These are phyloP conservation scores for Oostethus manadensis DNA, from an alignment of 2,113 vertebrate species.

Conservation along the genomic window DNA sequence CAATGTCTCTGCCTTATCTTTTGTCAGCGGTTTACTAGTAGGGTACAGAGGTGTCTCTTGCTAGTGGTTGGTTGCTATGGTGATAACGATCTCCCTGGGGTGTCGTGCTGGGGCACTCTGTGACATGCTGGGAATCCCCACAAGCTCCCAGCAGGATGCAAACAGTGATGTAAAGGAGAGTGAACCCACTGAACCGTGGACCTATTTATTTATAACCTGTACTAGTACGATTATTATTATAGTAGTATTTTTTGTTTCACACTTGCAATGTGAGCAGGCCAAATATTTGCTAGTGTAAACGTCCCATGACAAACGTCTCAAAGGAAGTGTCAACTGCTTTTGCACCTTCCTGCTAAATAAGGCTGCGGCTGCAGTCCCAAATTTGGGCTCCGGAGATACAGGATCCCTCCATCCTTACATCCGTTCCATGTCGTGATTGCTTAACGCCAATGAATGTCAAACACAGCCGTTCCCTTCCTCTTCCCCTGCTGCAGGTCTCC, in stretches of 20 bases:
- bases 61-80: constrained; percentile 49
- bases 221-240: not conserved
- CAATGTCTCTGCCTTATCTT: not conserved
- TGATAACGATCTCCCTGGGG: constrained; percentile 42
- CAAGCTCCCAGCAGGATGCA: constrained; percentile 29
- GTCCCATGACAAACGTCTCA: constrained; percentile 58
- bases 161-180: constrained; percentile 27
- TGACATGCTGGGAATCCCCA: constrained; percentile 60
- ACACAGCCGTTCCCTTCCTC: constrained; percentile 22
- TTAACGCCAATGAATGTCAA: constrained; percentile 71
- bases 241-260: not conserved
- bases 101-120: constrained; percentile 37
- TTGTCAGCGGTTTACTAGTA: constrained; percentile 37
- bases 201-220: not conserved
- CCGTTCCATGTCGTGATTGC: constrained; percentile 70
- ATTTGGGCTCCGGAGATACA: constrained; percentile 72
- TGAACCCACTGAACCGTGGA: constrained; percentile 7
- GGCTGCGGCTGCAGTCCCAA: constrained; percentile 72
- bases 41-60: constrained; percentile 24
- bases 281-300: constrained; percentile 62
- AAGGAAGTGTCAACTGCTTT: constrained; percentile 78
- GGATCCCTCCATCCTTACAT: constrained; percentile 70
- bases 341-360: constrained; percentile 91
- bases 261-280: constrained; percentile 48
- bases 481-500: constrained; percentile 46